These are phyloP conservation scores for Pristionchus arcanus DNA, from an alignment of 2,888 invertebrate genomes.

Conservation along the genomic window DNA sequence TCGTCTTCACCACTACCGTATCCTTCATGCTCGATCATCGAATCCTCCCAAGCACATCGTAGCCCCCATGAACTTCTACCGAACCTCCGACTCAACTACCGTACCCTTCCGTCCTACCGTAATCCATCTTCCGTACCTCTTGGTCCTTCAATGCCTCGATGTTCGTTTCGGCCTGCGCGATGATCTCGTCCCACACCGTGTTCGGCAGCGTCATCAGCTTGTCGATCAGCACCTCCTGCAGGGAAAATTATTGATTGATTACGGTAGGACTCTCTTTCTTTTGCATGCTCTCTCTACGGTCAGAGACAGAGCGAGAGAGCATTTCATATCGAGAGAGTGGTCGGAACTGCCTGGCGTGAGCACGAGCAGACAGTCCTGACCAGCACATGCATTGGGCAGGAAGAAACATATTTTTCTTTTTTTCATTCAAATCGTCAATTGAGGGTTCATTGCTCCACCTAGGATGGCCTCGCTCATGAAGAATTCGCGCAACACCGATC, in stretches of 20 bases:
- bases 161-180: slow-evolving; percentile 87
- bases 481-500: too few species aligned
- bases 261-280: too few species aligned
- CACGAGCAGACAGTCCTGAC: too few species aligned
- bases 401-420: too few species aligned
- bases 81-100: not conserved
- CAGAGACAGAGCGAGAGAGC: not conserved
- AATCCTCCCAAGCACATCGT: too few species aligned
- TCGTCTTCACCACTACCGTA: not conserved
- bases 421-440: too few species aligned
- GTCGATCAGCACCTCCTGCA: slow-evolving; percentile 94
- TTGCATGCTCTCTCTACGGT: too few species aligned
- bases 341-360: too few species aligned
- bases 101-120: not conserved
- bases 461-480: too few species aligned
- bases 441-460: too few species aligned
- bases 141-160: slow-evolving; percentile 81
- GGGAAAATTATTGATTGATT: not conserved
- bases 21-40: too few species aligned
- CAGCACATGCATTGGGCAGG: too few species aligned
- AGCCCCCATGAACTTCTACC: not conserved
- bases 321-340: not conserved
- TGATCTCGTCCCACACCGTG: slow-evolving; percentile 98
- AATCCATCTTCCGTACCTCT: slow-evolving; percentile 82
- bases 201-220: slow-evolving; percentile 98